Base-by-base conservation (phyloP, 2,797 vertebrate species). In the Ataeniobius toweri region DNA sequence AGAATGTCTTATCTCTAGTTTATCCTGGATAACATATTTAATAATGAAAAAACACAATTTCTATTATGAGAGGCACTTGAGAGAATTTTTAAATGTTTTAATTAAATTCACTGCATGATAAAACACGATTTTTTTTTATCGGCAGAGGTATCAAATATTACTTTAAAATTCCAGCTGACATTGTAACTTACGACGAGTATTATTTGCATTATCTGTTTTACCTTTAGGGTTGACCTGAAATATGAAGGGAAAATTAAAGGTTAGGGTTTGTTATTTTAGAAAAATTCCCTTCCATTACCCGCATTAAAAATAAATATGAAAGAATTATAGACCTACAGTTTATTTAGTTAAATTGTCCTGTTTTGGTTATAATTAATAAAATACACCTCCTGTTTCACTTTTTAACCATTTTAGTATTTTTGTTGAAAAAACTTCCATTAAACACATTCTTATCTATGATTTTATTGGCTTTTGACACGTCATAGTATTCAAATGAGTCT, bases 401-500 rank as follows among this genome's bases (percentile, higher is more conserved):
- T 67, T 67, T 20, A 51, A 16, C 6, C 61, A 22, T 65, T 39
- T 22, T 22, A 5, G 12, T 46, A 3, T n/a, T n/a, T 4, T 10
- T 44, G 22, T 24, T 24, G 65, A n/a, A 3, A 68, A 44, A 39
- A 68, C 24, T 16, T 69, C n/a, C 55, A 20, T 75, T 18, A 26
- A 22, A 2, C 9, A 59, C 0, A 71, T 6, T 22, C 71, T 1
- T 36, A 71, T n/a, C 3, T 8, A 2, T 79, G 31, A 72, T 76
- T 39, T 76, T 61, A 16, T 26, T 41, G 0, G 8, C 26, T 73
- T 68, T 81, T 83, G 69, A 24, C 44, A 53, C 50, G 68, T 24
- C n/a, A 39, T 16, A 65, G 3, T 6, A 31, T 48, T 39, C 55
- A 53, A 46, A 28, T 14, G 26, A 41, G 48, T 58, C 16, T 61